Base-by-base conservation (phyloP, 2,797 vertebrate species). In the Ctenopoma multispine region DNA sequence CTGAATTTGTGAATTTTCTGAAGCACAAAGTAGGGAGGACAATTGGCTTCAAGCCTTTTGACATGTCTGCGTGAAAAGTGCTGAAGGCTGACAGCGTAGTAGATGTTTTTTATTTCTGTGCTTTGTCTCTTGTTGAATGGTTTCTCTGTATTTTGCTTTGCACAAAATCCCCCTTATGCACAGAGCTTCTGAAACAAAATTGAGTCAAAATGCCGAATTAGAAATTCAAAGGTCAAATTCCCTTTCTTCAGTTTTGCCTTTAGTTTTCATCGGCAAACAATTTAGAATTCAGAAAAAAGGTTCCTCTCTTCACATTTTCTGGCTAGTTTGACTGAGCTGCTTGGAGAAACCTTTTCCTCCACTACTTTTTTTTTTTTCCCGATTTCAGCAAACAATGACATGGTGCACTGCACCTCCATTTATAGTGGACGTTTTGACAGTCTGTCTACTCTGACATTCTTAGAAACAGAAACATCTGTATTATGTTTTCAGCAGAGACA, bases 41-140 rank as follows among this genome's bases (percentile, higher is more conserved):
- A 55, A 59, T 4, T 29, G 23, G 24, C 61, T 65, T 47, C n/a
- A 29, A 21, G 55, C 44, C 58, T 85, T 86, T 89, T 88, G 38
- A 75, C 59, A 65, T 29, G 69, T 58, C 40, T 14, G 54, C 69
- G 69, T 84, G 63, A 82, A 83, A 80, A 57, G 11, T 41, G 56
- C 44, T 57, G 21, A 73, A 63, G 64, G 41, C 57, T 65, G 50
- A 68, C 17, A 46, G 4, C 23, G 38, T 14, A 13, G n/a, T n/a
- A n/a, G 11, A 34, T 56, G 44, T 51, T 75, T 65, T 75, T 59
- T 46, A 43, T 7, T 21, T 62, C 46, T 0, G 3, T 24, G 13
- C 29, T 67, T 38, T 63, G n/a, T 61, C 20, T 46, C 11, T 40
- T 3, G 55, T 21, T 72, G 15, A 73, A 50, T 36, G 10, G 43